phyloP scores from a whole-genome alignment of 2,797 vertebrate genomes.

The Tragopan temminckii region DNA sequence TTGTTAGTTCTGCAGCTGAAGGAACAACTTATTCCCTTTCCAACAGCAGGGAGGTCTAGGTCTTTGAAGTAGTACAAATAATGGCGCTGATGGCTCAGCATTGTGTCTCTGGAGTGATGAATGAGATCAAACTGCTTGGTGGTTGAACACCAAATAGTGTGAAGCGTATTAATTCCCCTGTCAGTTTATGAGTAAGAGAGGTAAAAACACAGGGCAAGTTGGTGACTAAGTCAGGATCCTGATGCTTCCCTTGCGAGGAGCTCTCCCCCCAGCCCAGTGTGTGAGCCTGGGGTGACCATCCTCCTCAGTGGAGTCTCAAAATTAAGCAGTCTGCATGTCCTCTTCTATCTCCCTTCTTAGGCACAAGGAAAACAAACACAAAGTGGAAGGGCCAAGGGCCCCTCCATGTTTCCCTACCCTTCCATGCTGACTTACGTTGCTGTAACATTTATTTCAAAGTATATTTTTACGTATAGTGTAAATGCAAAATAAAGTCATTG shows the following conservation, averaged over 20 bases:
- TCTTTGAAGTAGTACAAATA: not conserved
- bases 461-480: not conserved
- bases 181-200: not conserved
- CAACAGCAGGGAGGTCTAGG: not conserved
- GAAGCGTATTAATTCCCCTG: not conserved
- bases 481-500: not conserved
- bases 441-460: not conserved
- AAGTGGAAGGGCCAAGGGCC: too few species aligned
- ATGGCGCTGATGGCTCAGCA: not conserved
- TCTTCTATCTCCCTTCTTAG: not conserved
- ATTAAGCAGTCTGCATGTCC: not conserved
- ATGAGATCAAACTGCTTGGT: not conserved
- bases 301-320: not conserved
- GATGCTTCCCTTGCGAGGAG: not conserved
- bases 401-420: not conserved
- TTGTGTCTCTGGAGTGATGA: not conserved
- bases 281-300: not conserved
- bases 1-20: not conserved
- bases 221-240: not conserved
- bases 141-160: not conserved
- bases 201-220: not conserved
- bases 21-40: not conserved
- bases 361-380: not conserved
- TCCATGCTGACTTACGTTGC: not conserved
- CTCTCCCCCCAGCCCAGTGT: accelerated